phyloP scores from a whole-genome alignment of 2,113 vertebrate genomes.

The Pelobates fuscus region DNA sequence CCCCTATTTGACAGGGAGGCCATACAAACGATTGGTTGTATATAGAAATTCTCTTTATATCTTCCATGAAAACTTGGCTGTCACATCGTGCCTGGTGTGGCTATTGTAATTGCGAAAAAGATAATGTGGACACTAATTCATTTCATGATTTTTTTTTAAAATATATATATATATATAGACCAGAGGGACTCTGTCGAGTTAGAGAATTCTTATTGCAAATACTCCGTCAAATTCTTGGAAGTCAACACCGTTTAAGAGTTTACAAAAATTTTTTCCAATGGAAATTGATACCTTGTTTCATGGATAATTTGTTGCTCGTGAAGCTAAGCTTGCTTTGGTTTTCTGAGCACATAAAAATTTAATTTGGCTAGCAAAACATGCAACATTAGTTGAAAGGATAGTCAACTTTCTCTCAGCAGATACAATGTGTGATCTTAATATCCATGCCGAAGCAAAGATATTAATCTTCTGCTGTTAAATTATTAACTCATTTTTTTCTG shows the following conservation, averaged over 20 bases:
- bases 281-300: slow-evolving; percentile 43
- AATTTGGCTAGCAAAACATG: slow-evolving; percentile 32
- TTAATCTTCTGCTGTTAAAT: slow-evolving; percentile 21
- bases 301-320: slow-evolving; percentile 26
- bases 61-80: slow-evolving; percentile 48
- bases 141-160: slow-evolving; percentile 34
- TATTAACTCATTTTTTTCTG: slow-evolving; percentile 9
- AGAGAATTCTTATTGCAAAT: slow-evolving; percentile 34
- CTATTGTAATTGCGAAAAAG: slow-evolving; percentile 43
- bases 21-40: slow-evolving; percentile 38
- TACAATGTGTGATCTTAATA: slow-evolving; percentile 37
- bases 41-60: slow-evolving; percentile 48
- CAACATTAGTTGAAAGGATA: slow-evolving; percentile 39
- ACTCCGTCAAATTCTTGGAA: slow-evolving; percentile 13
- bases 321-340: not conserved
- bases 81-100: slow-evolving; percentile 38
- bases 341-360: slow-evolving; percentile 26
- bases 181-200: slow-evolving; percentile 34
- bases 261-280: slow-evolving; percentile 22
- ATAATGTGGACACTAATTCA: slow-evolving; percentile 49
- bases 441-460: not conserved
- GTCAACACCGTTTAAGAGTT: slow-evolving; percentile 35
- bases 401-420: slow-evolving; percentile 38
- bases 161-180: slow-evolving; percentile 23
- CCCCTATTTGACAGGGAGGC: slow-evolving; percentile 44